Conservation (phyloP, 2,113 vertebrate genomes). For the Hypanus sabinus region DNA sequence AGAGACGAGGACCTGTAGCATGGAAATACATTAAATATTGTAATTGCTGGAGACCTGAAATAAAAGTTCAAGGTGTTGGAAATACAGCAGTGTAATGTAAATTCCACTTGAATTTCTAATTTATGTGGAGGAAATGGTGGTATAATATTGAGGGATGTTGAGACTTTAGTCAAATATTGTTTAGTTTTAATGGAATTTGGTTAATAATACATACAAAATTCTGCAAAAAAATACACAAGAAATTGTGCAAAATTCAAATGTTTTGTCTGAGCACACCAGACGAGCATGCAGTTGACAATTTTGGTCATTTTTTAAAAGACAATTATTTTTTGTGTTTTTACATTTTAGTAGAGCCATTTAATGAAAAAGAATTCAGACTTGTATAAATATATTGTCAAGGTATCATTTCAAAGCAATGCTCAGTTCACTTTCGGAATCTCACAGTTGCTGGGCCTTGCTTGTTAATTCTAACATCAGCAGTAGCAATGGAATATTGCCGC, state of each 20-base stretch:
- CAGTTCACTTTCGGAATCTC: not conserved
- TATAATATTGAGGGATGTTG: not conserved
- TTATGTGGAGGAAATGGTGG: not conserved
- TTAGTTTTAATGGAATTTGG: not conserved
- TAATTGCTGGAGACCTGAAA: too few species aligned
- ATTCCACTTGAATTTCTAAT: not conserved
- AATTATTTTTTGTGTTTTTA: not conserved
- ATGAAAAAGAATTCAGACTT: not conserved
- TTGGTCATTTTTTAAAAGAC: not conserved
- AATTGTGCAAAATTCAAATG: not conserved
- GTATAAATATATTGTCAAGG: not conserved
- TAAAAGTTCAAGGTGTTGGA: too few species aligned
- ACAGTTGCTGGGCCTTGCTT: not conserved
- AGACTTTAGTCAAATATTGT: not conserved
- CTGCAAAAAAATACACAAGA: not conserved
- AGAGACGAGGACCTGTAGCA: not conserved
- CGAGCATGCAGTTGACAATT: not conserved
- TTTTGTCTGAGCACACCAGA: not conserved
- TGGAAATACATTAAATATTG: too few species aligned
- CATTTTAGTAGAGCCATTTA: not conserved
- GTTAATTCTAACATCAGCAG: not conserved
- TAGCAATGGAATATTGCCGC: not conserved
- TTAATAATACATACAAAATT: not conserved
- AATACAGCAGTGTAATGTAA: not conserved
- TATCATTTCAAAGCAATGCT: not conserved